Conservation (phyloP, 53 echinoderm and acorn worm species). For the Pentamera pediparva region DNA sequence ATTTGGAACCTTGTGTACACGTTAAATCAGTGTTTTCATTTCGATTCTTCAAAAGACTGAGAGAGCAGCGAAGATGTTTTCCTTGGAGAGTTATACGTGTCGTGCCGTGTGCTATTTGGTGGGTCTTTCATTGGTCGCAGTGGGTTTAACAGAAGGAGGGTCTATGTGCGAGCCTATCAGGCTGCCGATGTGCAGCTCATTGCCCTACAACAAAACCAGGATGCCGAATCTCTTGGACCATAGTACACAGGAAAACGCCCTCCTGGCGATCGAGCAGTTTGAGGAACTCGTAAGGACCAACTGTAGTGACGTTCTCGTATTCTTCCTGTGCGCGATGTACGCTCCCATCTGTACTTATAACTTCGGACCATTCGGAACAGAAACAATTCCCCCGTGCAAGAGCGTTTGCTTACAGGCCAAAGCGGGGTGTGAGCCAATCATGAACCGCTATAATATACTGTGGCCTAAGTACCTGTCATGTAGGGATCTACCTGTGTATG, state of each 20-base stretch:
- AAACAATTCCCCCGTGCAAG: conserved; percentile 84
- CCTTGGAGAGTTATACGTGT: neutral
- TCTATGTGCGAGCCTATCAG: conserved; percentile 72
- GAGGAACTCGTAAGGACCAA: conserved; percentile 69
- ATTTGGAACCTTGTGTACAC: too few relatives aligned
- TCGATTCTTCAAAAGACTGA: too few relatives aligned
- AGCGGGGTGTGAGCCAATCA: conserved; percentile 74
- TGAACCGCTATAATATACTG: conserved; percentile 65
- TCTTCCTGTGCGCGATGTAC: conserved; percentile 97
- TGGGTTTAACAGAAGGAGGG: neutral
- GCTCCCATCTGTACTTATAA: conserved; percentile 89
- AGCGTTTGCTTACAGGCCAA: conserved; percentile 69
- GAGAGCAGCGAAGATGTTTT: too few relatives aligned
- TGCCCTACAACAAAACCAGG: conserved; percentile 91
- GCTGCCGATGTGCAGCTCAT: conserved; percentile 71
- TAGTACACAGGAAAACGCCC: conserved; percentile 95
- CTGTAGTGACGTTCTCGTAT: conserved; percentile 73
- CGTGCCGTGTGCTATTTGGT: neutral
- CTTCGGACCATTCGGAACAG: conserved; percentile 67
- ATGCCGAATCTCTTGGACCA: conserved; percentile 95
- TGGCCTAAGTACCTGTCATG: conserved; percentile 85
- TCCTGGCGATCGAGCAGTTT: conserved; percentile 89
- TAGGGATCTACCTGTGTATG: conserved; percentile 79
- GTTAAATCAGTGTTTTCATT: too few relatives aligned
- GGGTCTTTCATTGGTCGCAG: neutral